phyloP scores from a whole-genome alignment of 1,140 invertebrate genomes.

The Drosophila tsacasi region DNA sequence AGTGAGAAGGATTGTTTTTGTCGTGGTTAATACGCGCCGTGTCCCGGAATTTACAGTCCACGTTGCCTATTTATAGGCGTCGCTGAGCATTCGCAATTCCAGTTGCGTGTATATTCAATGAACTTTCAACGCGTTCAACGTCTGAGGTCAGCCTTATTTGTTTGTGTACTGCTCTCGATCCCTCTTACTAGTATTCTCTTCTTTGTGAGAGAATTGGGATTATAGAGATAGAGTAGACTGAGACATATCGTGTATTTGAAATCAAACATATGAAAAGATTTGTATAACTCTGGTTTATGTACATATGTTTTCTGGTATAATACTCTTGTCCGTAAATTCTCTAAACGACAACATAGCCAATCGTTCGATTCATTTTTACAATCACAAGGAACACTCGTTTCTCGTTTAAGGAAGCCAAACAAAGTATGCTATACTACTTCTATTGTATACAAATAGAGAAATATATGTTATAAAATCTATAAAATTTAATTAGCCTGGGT shows the following conservation, averaged over 20 bases:
- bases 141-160: slow-evolving; percentile 25
- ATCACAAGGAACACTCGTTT: no score
- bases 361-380: no score
- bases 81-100: slow-evolving; percentile 7
- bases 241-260: neutral
- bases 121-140: slow-evolving; percentile 39
- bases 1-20: slow-evolving; percentile 24
- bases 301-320: neutral
- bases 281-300: neutral
- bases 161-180: slow-evolving; percentile 19
- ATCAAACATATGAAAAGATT: neutral
- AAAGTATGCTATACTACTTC: no score
- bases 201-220: neutral
- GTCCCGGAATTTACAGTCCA: slow-evolving; percentile 36
- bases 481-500: neutral
- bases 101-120: slow-evolving; percentile 45
- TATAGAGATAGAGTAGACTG: neutral
- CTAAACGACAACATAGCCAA: neutral
- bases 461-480: neutral
- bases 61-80: slow-evolving; percentile 62
- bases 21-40: slow-evolving; percentile 22
- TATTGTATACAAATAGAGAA: no score
- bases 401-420: no score
- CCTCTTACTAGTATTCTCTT: neutral
- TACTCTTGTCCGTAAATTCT: no score